Base-by-base conservation (phyloP, 2,113 vertebrate genomes). In the Rhynchomys soricoides region DNA sequence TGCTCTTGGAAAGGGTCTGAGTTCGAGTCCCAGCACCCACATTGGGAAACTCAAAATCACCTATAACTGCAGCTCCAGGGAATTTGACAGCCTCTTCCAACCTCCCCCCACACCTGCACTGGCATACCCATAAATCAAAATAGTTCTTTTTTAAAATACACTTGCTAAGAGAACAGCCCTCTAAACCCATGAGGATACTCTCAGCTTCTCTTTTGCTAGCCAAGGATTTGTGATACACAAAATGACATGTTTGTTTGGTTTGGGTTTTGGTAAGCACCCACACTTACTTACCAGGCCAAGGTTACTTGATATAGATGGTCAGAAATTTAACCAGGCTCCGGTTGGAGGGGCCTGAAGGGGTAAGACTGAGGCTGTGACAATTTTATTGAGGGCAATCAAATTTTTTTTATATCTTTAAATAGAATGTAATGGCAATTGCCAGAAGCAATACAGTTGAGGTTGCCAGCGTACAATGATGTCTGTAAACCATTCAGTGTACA, bases 141-240 rank as follows among this genome's bases (percentile, higher is more conserved):
- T 43, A 29, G 43, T 40, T 83, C 50, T n/a, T 82, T 59, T 16
- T n/a, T 6, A 16, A 40, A 16, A 57, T 8, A 26, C 81, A 62
- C 81, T 29, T 83, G 81, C 13, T 83, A 62, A 83, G 26, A 68
- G 64, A 37, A 24, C 1, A 3, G 57, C 62, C 9, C 1, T 13
- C 1, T 0, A 4, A 24, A 21, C 11, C 50, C 66, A 0, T 0
- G 0, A 59, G 73, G 45, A 29, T 2, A 2, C 15, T 21, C 13
- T 34, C 37, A 1, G 3, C 0, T 29, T 43, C 10, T 29, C 9
- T 37, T 26, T 79, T 92, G 29, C 77, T 62, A 22, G 52, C 26
- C 24, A 45, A 70, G 2, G 9, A 73, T 31, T 11, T 50, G 71
- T 34, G 70, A 78, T 7, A 7, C 1, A 6, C 59, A 88, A 21